Evolutionary conservation across 2,888 invertebrate genomes (phyloP).

Genomic region (Drosophila ezoana): DNA sequence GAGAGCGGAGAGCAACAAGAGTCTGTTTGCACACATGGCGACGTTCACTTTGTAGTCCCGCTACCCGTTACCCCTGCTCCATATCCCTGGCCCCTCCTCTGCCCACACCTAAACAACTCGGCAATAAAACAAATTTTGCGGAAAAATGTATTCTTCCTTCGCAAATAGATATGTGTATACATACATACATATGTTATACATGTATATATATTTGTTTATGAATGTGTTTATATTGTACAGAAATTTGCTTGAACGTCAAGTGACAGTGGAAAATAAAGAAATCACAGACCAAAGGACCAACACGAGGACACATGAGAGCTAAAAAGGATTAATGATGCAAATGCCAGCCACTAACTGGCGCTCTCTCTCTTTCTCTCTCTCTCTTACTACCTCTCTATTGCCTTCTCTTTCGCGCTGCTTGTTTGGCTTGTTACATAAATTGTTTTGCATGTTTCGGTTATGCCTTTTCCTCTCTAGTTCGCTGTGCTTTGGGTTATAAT

Average conservation of each 20-base stretch:
- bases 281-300: slow-evolving; percentile 33
- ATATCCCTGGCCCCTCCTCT: background rate
- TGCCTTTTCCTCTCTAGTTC: slow-evolving; percentile 6
- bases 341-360: slow-evolving; percentile 4
- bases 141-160: slow-evolving; percentile 55
- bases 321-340: slow-evolving; percentile 62
- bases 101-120: slow-evolving; percentile 8
- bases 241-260: slow-evolving; percentile 12
- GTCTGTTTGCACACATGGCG: slow-evolving; percentile 34
- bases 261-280: slow-evolving; percentile 42
- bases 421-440: slow-evolving; percentile 48
- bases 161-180: slow-evolving; percentile 1
- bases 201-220: slow-evolving; percentile 10
- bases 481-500: slow-evolving; percentile 54
- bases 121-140: slow-evolving; percentile 73
- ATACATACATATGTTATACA: background rate
- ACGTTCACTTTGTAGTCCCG: slow-evolving; percentile 14
- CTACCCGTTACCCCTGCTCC: background rate
- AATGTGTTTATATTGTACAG: background rate
- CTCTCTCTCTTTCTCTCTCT: background rate
- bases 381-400: background rate
- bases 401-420: background rate
- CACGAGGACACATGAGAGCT: slow-evolving; percentile 39
- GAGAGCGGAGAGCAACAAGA: background rate
- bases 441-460: slow-evolving; percentile 45